phyloP scores from a whole-genome alignment of 2,113 vertebrate species.

The Periophthalmodon schlosseri region DNA sequence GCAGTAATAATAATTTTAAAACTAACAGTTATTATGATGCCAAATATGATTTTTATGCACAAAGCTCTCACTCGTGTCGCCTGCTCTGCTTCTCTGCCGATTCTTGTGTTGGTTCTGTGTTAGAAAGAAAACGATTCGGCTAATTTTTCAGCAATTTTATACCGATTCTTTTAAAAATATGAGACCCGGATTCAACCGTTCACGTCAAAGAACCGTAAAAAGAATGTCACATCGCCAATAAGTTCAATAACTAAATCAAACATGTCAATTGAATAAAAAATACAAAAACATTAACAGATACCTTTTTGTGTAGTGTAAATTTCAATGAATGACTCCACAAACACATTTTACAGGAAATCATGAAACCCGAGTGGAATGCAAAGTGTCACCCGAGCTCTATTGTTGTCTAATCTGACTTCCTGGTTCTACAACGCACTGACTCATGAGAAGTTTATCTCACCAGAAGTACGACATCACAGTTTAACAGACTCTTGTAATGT shows the following conservation, averaged over 20 bases:
- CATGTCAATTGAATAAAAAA: background rate
- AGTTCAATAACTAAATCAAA: background rate
- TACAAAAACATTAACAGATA: background rate
- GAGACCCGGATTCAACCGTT: no score
- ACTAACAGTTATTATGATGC: no score
- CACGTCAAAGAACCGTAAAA: no score
- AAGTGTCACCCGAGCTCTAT: background rate
- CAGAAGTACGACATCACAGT: background rate
- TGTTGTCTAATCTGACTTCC: constrained; percentile 1
- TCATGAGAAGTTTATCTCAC: background rate
- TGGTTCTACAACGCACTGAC: background rate
- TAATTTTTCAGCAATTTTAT: no score
- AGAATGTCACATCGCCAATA: no score
- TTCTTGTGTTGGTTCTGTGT: no score
- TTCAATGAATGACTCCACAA: background rate
- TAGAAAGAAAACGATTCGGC: no score
- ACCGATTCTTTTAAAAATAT: no score
- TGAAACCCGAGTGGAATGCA: background rate
- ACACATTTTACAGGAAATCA: background rate
- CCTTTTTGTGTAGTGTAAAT: background rate
- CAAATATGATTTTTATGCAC: no score
- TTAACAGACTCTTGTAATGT: background rate
- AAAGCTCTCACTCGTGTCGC: no score
- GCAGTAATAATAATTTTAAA: no score
- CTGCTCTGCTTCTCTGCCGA: no score